Evolutionary conservation across 2,113 vertebrate genomes (phyloP).

Genomic region (Rhabdomys dilectus): DNA sequence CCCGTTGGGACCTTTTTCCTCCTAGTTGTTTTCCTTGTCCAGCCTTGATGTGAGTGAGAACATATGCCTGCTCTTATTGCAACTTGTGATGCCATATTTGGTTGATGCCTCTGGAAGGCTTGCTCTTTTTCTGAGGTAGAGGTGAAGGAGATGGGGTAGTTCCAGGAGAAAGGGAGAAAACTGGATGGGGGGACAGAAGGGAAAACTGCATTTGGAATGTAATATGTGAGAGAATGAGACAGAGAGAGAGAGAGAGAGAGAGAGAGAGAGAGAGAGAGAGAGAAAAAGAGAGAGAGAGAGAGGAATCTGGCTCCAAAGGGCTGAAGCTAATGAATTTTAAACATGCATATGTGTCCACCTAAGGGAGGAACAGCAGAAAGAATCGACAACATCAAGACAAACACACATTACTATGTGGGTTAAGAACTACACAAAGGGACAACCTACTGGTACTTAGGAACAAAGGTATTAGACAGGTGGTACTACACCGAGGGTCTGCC

Average conservation of each 20-base stretch:
- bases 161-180: neutral
- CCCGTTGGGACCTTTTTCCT: neutral
- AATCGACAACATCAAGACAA: too few relatives aligned
- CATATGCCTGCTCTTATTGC: neutral
- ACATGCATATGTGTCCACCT: neutral
- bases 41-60: neutral
- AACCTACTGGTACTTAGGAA: neutral
- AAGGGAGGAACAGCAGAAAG: neutral
- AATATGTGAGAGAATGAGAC: too few relatives aligned
- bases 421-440: neutral
- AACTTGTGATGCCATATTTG: neutral
- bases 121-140: neutral
- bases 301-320: neutral
- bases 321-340: neutral
- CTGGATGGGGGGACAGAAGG: too few relatives aligned
- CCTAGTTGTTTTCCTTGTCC: neutral
- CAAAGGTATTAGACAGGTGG: neutral
- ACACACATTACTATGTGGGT: neutral
- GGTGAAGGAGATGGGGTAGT: neutral
- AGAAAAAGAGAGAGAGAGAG: too few relatives aligned
- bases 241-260: neutral
- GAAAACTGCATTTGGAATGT: too few relatives aligned
- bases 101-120: neutral
- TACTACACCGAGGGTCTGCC: neutral
- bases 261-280: accelerated